Percentiles rank a stretch among this genome's conserved stretches.
Conservation (phyloP, 2,888 invertebrate species). For the Polyommatus iphigenia region DNA sequence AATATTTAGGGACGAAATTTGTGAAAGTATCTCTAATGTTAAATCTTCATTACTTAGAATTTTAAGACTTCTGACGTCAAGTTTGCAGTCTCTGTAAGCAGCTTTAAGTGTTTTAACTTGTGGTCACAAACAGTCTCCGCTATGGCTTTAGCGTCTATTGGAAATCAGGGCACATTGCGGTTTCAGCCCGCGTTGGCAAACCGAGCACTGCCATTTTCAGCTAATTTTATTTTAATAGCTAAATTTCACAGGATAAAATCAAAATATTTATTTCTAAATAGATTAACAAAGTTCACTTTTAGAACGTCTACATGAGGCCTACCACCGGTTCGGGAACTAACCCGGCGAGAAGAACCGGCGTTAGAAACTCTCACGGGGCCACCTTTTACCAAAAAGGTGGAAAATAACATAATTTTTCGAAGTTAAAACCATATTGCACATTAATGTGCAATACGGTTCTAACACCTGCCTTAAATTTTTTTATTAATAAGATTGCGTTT, state of each 20-base stretch:
- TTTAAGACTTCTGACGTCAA: background rate
- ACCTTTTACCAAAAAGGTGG: too few relatives aligned
- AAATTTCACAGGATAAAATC: background rate
- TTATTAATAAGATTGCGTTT: background rate
- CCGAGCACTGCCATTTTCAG: background rate
- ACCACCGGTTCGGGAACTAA: too few relatives aligned
- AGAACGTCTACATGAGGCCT: too few relatives aligned
- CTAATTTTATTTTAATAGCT: slow-evolving; percentile 3
- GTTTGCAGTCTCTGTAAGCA: background rate
- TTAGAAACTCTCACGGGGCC: too few relatives aligned
- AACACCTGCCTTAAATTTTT: background rate
- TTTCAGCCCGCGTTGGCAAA: background rate
- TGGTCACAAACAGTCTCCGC: slow-evolving; percentile 11
- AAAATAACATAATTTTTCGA: background rate
- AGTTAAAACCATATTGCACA: background rate
- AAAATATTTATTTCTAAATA: too few relatives aligned
- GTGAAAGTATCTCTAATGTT: background rate
- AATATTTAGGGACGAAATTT: background rate
- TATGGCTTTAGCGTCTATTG: slow-evolving; percentile 20
- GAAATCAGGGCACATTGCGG: slow-evolving; percentile 15
- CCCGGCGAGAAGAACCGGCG: too few relatives aligned
- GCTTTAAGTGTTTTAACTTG: slow-evolving; percentile 4
- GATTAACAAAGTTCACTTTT: too few relatives aligned
- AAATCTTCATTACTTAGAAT: background rate
- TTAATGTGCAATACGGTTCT: too few relatives aligned